Evolutionary conservation across 1,140 invertebrate genomes (phyloP), one percentile per base, ranked within the genome.

Genomic region (Trichomalopsis sarcophagae): DNA sequence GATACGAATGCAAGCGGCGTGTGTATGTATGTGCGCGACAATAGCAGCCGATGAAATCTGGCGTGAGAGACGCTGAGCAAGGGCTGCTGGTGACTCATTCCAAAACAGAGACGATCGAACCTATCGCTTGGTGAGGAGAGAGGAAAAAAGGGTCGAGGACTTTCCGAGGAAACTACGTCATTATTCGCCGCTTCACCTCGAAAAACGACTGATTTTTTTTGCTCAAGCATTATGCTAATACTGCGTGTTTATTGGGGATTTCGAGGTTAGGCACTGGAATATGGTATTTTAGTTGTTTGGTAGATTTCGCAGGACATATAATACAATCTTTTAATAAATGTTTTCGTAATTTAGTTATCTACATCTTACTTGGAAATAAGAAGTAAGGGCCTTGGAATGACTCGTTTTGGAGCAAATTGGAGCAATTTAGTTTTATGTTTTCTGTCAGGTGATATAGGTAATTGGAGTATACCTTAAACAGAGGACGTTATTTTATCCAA

Each of bases 81-180:
- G 30, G 27, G 11, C 69, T 13, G 27, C 69, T 33, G 27, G 23
- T 71, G 69, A 71, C 69, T 71, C 69, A 71, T 71, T n/a, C 69
- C 10, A 71, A 71, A 71, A 71, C 69, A 71, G 23, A 71, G 23
- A 3, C 69, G 69, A 71, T 71, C 69, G 69, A 71, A 71, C 30
- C 10, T 71, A 71, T 27, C 27, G 69, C 55, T 21, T 33, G 69
- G 7, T 11, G n/a, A 33, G 23, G 0, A 71, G 30, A 71, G 17
- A 71, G 30, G 21, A 30, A n/a, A 71, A 71, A 71, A 71, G 69
- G 69, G 69, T 71, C 69, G 69, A 27, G 69, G 69, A 71, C 55
- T 62, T 10, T 44, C 5, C 0, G 55, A n/a, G 4, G 55, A 62
- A 21, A 62, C 55, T 62, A 21, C 21, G 55, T 55, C 21, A 17